Evolutionary conservation across 2,888 invertebrate genomes (phyloP), one percentile per base, ranked within the genome.

Genomic region (Drosophila siamana): DNA sequence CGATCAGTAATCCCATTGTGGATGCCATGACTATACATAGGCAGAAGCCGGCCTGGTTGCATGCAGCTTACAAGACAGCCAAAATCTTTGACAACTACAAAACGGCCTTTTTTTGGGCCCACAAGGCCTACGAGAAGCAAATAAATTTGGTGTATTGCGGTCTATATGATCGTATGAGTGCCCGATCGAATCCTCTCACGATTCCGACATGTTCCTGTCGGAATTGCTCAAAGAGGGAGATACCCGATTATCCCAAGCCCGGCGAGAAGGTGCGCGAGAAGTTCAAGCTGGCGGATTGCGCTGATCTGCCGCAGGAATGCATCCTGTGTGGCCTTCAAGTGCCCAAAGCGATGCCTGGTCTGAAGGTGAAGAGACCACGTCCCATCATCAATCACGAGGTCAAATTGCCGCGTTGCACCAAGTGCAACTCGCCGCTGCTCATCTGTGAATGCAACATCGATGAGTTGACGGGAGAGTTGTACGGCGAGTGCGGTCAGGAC

Each of bases 391-490:
- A 89, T n/a, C 73, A 74, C 13, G 80, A 84, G 4, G 26, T 89
- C 8, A 68, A 78, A 3, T 28, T 89, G 50, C 78, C 84, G 2
- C 70, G 78, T 2, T 87, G 85, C 50, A 68, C 62, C 43, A 51
- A 66, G n/a, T 78, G 80, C 71, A 78, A 89, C 43, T 88, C 89
- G 4, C 86, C 86, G 22, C 61, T 83, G 33, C 69, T 90, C 15
- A 83, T 90, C 48, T 90, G 90, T 38, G 91, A 91, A 66, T 89
- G 90, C 77, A 79, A 84, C 41, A 80, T 91, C 4, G 84, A 90
- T 33, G 77, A 64, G 30, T 24, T 80, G 47, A 91, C 89, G 1
- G 82, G 87, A 22, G 72, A 82, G 26, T 26, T 80, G 52, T 78
- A 60, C n/a, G 78, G 80, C 0, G 90, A 90, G 15, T 91, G 90